Conservation (phyloP, 2,113 vertebrate genomes). For the Psittacara wagleri region DNA sequence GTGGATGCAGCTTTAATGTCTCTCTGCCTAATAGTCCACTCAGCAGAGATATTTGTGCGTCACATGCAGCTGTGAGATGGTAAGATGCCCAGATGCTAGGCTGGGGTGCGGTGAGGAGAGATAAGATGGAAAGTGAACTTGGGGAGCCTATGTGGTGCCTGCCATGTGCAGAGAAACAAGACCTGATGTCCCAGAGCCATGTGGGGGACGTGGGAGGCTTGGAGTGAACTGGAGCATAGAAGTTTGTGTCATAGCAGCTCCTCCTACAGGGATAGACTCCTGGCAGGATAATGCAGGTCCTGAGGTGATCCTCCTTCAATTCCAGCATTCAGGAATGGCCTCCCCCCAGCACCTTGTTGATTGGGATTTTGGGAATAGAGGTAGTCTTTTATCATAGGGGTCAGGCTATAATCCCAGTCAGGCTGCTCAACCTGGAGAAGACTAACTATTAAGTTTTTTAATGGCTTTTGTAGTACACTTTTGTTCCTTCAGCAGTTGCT, state of each 20-base stretch:
- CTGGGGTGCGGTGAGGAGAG: fast-evolving
- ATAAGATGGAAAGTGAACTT: not conserved
- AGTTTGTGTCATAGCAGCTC: not conserved
- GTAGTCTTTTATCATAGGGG: not conserved
- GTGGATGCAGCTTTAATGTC: not conserved
- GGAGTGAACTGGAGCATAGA: not conserved
- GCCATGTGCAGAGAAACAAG: not conserved
- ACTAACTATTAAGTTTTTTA: not conserved
- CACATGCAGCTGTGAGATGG: not conserved
- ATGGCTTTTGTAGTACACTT: not conserved
- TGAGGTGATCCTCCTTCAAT: not conserved
- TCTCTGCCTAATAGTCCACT: not conserved
- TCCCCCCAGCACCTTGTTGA: not conserved
- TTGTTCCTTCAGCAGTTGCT: not conserved
- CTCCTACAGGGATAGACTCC: not conserved
- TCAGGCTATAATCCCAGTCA: not conserved
- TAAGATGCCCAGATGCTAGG: not conserved
- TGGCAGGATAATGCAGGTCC: not conserved
- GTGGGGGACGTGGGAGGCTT: fast-evolving
- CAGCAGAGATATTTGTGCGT: not conserved
- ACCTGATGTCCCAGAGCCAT: fast-evolving
- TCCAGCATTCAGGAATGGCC: not conserved
- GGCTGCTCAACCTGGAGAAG: not conserved
- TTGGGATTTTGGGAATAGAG: not conserved
- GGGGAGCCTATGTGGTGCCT: not conserved